Evolutionary conservation across 2,113 vertebrate species (phyloP).

Genomic region (Hemibates koningsi): DNA sequence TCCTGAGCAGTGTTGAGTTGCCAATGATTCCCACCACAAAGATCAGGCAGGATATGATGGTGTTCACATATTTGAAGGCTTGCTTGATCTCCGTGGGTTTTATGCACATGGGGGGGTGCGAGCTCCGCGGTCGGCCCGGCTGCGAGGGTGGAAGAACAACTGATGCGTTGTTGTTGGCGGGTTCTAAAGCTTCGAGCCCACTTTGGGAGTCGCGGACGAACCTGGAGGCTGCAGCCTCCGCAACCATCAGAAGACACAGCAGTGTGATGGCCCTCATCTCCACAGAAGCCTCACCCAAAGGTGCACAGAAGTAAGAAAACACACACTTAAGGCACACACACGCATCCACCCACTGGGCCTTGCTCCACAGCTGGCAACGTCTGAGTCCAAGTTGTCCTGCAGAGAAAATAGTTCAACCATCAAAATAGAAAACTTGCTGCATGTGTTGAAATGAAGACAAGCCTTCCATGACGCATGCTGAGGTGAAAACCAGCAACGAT

Average conservation of each 20-base stretch:
- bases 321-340: neutral
- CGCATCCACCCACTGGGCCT: neutral
- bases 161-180: slow-evolving; percentile 28
- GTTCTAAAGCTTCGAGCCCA: neutral
- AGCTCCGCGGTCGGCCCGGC: neutral
- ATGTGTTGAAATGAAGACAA: neutral
- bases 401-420: neutral
- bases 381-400: slow-evolving; percentile 14
- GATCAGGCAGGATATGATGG: slow-evolving; percentile 83
- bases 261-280: slow-evolving; percentile 58
- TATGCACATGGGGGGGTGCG: slow-evolving; percentile 72
- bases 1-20: slow-evolving; percentile 84
- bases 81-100: slow-evolving; percentile 77
- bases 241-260: slow-evolving; percentile 46
- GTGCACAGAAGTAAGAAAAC: neutral
- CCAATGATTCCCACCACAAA: slow-evolving; percentile 86
- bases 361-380: neutral
- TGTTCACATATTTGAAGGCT: slow-evolving; percentile 86
- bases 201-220: slow-evolving; percentile 47
- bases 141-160: neutral
- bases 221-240: slow-evolving; percentile 30
- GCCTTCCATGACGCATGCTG: neutral
- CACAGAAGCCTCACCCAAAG: neutral
- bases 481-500: neutral
- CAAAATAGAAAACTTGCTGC: neutral